A percentile compares a stretch with the other conserved stretches of the same genome.
phyloP scores from a whole-genome alignment of 1,140 invertebrate species.

The Potamilus streckersoni region DNA sequence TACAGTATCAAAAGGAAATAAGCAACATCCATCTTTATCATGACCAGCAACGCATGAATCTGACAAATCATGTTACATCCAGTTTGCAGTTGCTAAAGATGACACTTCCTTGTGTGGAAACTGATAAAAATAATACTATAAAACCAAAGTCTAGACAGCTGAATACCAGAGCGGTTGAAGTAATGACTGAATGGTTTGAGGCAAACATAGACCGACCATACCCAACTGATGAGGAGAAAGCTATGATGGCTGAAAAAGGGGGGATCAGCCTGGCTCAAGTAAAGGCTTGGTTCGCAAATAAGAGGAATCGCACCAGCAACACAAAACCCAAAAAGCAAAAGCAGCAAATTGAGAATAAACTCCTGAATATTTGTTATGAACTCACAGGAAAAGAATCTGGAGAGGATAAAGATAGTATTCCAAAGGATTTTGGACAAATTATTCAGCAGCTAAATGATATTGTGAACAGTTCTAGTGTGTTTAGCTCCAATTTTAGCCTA shows the following conservation, averaged over 20 bases:
- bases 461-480: constrained; percentile 42
- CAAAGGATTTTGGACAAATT: constrained; percentile 46
- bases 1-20: constrained; percentile 35
- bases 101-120: constrained; percentile 18
- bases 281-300: constrained; percentile 66
- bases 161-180: constrained; percentile 43
- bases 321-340: constrained; percentile 58
- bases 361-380: constrained; percentile 49
- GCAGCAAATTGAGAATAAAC: constrained; percentile 46
- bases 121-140: neutral
- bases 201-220: constrained; percentile 58
- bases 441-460: constrained; percentile 51
- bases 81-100: constrained; percentile 50
- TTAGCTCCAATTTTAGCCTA: constrained; percentile 8
- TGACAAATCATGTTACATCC: constrained; percentile 41
- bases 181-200: constrained; percentile 61
- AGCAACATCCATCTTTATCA: constrained; percentile 32
- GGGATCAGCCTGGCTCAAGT: constrained; percentile 56
- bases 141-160: constrained; percentile 43
- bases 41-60: constrained; percentile 47
- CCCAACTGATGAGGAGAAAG: constrained; percentile 57
- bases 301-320: constrained; percentile 58
- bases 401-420: constrained; percentile 11
- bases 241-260: constrained; percentile 47
- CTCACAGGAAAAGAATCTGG: constrained; percentile 10